Percentiles rank a stretch among this genome's conserved stretches.
phyloP scores from a whole-genome alignment of 2,797 vertebrate species.

The Melanotaenia pygmaea region DNA sequence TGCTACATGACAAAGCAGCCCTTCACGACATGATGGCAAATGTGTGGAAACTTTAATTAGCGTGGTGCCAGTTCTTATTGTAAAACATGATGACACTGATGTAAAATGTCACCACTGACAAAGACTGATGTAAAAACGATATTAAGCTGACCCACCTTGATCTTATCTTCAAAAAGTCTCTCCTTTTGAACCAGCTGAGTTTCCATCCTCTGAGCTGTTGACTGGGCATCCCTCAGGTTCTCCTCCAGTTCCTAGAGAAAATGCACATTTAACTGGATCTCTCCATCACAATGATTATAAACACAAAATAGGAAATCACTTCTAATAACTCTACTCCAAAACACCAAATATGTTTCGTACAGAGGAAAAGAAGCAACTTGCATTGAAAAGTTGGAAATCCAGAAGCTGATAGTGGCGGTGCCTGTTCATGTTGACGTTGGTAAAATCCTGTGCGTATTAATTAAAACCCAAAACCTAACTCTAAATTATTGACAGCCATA shows the following conservation, averaged over 20 bases:
- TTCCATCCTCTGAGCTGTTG: constrained; percentile 94
- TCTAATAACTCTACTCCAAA: neutral
- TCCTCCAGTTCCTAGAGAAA: constrained; percentile 92
- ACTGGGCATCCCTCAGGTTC: constrained; percentile 94
- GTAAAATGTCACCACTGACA: constrained; percentile 27
- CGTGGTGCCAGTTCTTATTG: constrained; percentile 33
- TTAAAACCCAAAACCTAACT: constrained; percentile 21
- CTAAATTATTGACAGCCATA: constrained; percentile 14
- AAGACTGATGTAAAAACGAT: constrained; percentile 7
- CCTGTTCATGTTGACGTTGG: constrained; percentile 63
- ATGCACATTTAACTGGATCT: constrained; percentile 5
- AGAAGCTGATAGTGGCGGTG: constrained; percentile 51
- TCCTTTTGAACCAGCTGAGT: constrained; percentile 96
- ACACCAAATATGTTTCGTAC: constrained; percentile 2
- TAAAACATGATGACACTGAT: constrained; percentile 28
- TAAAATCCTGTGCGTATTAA: constrained; percentile 11
- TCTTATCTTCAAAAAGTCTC: constrained; percentile 95
- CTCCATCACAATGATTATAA: constrained; percentile 2
- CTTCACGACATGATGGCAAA: constrained; percentile 29
- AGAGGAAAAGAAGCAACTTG: constrained; percentile 56
- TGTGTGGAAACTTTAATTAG: constrained; percentile 44
- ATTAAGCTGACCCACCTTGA: constrained; percentile 85
- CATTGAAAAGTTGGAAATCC: constrained; percentile 71
- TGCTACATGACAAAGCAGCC: neutral
- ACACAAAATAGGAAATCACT: neutral